These are phyloP conservation scores for Caradrina clavipalpis DNA, from an alignment of 2,888 invertebrate species.

Conservation along the genomic window DNA sequence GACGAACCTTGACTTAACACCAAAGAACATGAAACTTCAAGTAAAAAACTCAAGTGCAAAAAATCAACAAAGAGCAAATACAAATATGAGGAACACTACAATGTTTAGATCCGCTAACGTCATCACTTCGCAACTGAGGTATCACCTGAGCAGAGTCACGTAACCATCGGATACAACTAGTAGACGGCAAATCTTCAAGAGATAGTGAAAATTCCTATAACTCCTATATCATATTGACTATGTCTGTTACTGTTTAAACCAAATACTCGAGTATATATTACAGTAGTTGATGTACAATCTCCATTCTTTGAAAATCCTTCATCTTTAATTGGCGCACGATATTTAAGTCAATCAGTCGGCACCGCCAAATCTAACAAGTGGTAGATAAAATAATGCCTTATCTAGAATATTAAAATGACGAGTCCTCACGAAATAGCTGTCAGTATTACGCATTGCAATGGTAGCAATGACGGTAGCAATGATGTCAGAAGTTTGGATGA, in stretches of 20 bases:
- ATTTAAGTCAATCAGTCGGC: not conserved
- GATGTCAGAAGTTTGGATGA: slow-evolving; percentile 6
- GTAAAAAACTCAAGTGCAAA: slow-evolving; percentile 39
- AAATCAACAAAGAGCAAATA: slow-evolving; percentile 42
- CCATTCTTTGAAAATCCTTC: not conserved
- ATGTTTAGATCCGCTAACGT: slow-evolving; percentile 52
- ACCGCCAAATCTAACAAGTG: not conserved
- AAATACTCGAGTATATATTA: not conserved
- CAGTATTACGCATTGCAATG: not conserved
- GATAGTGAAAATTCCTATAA: slow-evolving; percentile 45
- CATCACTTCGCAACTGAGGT: slow-evolving; percentile 56
- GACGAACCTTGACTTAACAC: slow-evolving; percentile 29
- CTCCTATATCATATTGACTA: slow-evolving; percentile 22
- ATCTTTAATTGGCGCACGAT: not conserved
- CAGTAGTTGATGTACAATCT: slow-evolving; percentile 8
- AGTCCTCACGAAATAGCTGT: not conserved
- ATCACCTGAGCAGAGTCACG: slow-evolving; percentile 76
- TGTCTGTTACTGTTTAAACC: not conserved
- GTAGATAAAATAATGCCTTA: not conserved
- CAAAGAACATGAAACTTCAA: slow-evolving; percentile 30
- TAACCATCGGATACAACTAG: slow-evolving; percentile 66
- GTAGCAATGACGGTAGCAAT: not conserved
- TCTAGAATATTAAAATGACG: not conserved
- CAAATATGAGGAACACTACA: slow-evolving; percentile 41
- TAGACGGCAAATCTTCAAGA: slow-evolving; percentile 36